Evolutionary conservation across 2,888 invertebrate species (phyloP).

Genomic region (Ptilodon capucinus): DNA sequence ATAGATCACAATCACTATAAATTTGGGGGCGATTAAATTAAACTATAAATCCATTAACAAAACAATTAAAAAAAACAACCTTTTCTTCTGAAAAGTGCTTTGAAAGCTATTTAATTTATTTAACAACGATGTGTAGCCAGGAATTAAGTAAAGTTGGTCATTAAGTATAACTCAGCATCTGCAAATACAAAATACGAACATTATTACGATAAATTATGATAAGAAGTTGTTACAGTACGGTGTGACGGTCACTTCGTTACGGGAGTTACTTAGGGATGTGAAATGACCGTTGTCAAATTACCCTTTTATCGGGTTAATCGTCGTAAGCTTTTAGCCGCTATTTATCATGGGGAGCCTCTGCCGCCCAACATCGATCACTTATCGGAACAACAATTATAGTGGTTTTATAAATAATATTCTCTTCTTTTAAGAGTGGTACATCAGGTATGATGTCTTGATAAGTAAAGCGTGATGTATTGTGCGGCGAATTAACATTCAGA

Average conservation of each 20-base stretch:
- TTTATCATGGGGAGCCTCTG: slow-evolving; percentile 45
- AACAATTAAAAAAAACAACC: too few relatives aligned
- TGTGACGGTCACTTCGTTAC: slow-evolving; percentile 25
- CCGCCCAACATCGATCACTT: slow-evolving; percentile 43
- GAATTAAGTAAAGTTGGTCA: too few relatives aligned
- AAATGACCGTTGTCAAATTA: slow-evolving; percentile 56
- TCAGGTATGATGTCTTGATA: background rate
- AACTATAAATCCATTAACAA: too few relatives aligned
- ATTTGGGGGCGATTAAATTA: too few relatives aligned
- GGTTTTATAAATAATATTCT: background rate
- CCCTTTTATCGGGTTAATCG: slow-evolving; percentile 47
- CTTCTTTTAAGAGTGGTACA: background rate
- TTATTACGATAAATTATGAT: background rate
- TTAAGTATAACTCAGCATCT: too few relatives aligned
- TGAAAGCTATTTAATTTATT: too few relatives aligned
- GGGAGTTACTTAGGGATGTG: slow-evolving; percentile 47
- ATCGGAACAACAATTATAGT: slow-evolving; percentile 4
- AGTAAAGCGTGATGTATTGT: too few relatives aligned
- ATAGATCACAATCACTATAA: too few relatives aligned
- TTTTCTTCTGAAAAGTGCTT: too few relatives aligned
- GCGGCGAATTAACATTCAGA: too few relatives aligned
- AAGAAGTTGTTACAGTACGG: slow-evolving; percentile 15
- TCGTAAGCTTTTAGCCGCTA: slow-evolving; percentile 43
- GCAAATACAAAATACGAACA: too few relatives aligned
- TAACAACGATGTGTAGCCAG: too few relatives aligned